Evolutionary conservation across 2,888 invertebrate genomes (phyloP).

Genomic region (Incurvaria masculella): DNA sequence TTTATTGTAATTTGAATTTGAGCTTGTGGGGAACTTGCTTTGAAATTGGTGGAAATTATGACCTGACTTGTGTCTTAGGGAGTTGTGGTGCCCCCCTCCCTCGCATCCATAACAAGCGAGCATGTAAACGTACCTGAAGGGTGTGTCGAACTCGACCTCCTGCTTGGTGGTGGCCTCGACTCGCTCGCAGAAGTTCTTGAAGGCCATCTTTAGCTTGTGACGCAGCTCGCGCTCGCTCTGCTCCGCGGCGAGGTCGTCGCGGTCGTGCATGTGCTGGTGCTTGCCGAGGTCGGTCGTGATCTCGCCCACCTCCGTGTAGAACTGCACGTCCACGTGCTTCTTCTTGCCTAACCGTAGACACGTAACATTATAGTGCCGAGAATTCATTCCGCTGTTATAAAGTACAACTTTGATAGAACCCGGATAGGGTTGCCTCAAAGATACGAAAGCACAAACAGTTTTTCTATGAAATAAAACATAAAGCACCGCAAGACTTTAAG

Average conservation of each 20-base stretch:
- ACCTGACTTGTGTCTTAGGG: too few relatives aligned
- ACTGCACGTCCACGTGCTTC: constrained; percentile 98
- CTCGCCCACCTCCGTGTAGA: constrained; percentile 99
- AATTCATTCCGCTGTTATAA: not conserved
- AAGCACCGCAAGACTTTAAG: too few relatives aligned
- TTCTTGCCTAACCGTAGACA: constrained; percentile 84
- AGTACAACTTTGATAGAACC: not conserved
- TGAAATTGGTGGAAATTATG: too few relatives aligned
- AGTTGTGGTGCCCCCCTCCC: too few relatives aligned
- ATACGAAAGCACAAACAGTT: too few relatives aligned
- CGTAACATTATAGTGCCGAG: not conserved
- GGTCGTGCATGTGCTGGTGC: constrained; percentile 99
- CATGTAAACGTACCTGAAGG: constrained; percentile 62
- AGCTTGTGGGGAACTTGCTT: too few relatives aligned
- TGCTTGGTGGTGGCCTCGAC: constrained; percentile 94
- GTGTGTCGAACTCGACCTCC: constrained; percentile 97
- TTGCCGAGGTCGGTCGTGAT: constrained; percentile 99
- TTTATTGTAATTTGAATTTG: too few relatives aligned
- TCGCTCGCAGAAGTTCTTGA: constrained; percentile 98
- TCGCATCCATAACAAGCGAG: not conserved
- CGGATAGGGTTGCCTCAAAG: not conserved
- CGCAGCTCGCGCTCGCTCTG: constrained; percentile 96
- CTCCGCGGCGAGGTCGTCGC: constrained; percentile 98
- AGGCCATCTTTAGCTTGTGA: constrained; percentile 95
- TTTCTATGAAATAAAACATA: too few relatives aligned